Evolutionary conservation across 2,888 invertebrate species (phyloP).

Genomic region (Eumerus sabulonum): DNA sequence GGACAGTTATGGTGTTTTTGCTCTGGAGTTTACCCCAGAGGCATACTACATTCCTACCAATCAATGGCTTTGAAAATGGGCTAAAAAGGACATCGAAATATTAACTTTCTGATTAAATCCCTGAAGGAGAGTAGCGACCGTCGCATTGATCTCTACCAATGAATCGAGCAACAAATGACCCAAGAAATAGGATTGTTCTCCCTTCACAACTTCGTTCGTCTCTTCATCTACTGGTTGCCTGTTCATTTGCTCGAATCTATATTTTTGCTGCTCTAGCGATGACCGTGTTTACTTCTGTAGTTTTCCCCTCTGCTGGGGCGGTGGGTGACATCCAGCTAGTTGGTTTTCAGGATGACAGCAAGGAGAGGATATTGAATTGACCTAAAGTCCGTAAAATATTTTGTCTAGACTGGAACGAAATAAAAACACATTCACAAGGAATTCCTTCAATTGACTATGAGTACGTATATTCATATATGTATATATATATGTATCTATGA

Average conservation of each 20-base stretch:
- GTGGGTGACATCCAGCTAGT: too few relatives aligned
- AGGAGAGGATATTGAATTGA: slow-evolving; percentile 53
- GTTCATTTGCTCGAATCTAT: slow-evolving; percentile 3
- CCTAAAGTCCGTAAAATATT: slow-evolving; percentile 58
- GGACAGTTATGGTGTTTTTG: slow-evolving; percentile 59
- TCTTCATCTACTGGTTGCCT: slow-evolving; percentile 31
- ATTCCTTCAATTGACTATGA: too few relatives aligned
- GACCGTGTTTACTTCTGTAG: not conserved
- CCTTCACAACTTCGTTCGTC: slow-evolving; percentile 31
- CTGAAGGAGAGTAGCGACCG: slow-evolving; percentile 31
- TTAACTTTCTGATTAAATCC: slow-evolving; percentile 68
- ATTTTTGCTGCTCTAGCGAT: slow-evolving; percentile 16
- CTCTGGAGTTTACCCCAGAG: slow-evolving; percentile 29
- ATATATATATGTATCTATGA: too few relatives aligned
- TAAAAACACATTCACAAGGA: slow-evolving; percentile 18
- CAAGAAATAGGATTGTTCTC: slow-evolving; percentile 50
- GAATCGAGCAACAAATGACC: slow-evolving; percentile 44
- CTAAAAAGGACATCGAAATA: slow-evolving; percentile 53
- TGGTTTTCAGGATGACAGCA: not conserved
- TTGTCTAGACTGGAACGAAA: slow-evolving; percentile 56
- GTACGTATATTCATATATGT: too few relatives aligned
- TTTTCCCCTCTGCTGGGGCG: not conserved
- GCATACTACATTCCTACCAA: slow-evolving; percentile 10
- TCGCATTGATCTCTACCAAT: slow-evolving; percentile 26
- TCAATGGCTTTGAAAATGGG: slow-evolving; percentile 50